These are phyloP conservation scores for Dorcus parallelipipedus DNA, from an alignment of 2,888 invertebrate species.

Conservation along the genomic window DNA sequence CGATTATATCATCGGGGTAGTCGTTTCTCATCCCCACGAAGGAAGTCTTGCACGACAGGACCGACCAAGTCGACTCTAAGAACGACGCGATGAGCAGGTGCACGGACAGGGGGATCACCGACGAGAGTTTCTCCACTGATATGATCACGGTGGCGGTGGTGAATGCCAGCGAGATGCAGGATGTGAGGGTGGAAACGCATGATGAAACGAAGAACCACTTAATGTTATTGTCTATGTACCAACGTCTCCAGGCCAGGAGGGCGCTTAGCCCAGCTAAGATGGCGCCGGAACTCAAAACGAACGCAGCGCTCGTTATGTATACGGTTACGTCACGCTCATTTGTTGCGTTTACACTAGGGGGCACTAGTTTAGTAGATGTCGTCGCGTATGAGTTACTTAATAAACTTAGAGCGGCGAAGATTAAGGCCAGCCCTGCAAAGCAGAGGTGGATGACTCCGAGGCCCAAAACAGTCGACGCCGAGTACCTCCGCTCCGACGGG, in stretches of 20 bases:
- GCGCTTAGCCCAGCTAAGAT: constrained; percentile 55
- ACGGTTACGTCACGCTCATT: background rate
- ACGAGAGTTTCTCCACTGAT: background rate
- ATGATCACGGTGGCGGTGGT: constrained; percentile 16
- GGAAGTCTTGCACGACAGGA: constrained; percentile 57
- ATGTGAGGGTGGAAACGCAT: constrained; percentile 50
- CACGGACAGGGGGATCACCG: constrained; percentile 46
- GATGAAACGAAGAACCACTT: constrained; percentile 59
- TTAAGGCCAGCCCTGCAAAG: constrained; percentile 56
- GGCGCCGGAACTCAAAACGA: constrained; percentile 46
- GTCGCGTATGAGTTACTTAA: constrained; percentile 26
- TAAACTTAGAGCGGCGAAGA: constrained; percentile 55
- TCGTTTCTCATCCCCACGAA: constrained; percentile 60
- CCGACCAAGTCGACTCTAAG: constrained; percentile 59
- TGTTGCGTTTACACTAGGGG: background rate
- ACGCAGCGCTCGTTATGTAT: constrained; percentile 3
- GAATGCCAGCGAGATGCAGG: constrained; percentile 30
- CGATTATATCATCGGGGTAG: constrained; percentile 55
- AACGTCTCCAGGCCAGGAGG: constrained; percentile 60
- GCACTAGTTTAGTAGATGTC: constrained; percentile 1
- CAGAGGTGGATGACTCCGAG: constrained; percentile 61
- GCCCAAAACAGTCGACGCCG: constrained; percentile 64
- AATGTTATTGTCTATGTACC: constrained; percentile 67
- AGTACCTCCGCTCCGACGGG: constrained; percentile 65
- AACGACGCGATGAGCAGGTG: constrained; percentile 60